These are phyloP conservation scores for Hartigia nigra DNA, from an alignment of 2,888 invertebrate species.

Conservation along the genomic window DNA sequence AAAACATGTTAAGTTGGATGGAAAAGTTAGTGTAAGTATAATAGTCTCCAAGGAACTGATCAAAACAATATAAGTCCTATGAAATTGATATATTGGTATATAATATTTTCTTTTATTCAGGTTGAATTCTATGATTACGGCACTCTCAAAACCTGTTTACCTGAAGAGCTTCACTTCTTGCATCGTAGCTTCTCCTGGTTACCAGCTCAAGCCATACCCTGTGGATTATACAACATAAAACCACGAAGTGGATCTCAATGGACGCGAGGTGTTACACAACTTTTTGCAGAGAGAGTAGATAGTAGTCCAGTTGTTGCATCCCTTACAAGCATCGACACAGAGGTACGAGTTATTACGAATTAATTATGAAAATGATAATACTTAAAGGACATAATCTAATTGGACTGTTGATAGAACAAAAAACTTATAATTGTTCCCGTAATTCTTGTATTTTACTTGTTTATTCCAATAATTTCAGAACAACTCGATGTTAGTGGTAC, in stretches of 20 bases:
- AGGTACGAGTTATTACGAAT: slow-evolving; percentile 36
- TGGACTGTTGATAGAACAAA: not conserved
- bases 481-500: slow-evolving; percentile 52
- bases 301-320: slow-evolving; percentile 43
- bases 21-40: slow-evolving; percentile 49
- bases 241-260: slow-evolving; percentile 43
- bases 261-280: slow-evolving; percentile 32
- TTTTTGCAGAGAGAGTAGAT: slow-evolving; percentile 36
- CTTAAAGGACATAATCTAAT: not conserved
- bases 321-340: slow-evolving; percentile 34
- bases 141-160: slow-evolving; percentile 48
- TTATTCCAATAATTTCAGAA: slow-evolving; percentile 36
- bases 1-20: slow-evolving; percentile 48
- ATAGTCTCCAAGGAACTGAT: not conserved
- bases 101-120: slow-evolving; percentile 32
- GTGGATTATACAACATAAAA: slow-evolving; percentile 50
- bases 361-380: not conserved
- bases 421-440: not conserved
- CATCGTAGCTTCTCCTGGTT: slow-evolving; percentile 50
- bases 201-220: slow-evolving; percentile 59
- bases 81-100: not conserved
- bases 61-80: not conserved
- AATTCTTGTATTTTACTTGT: not conserved
- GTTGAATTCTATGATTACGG: slow-evolving; percentile 61
- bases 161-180: slow-evolving; percentile 48